Evolutionary conservation across 2,888 invertebrate genomes (phyloP), one percentile per base, ranked within the genome.

Genomic region (Ectemnius continuus): DNA sequence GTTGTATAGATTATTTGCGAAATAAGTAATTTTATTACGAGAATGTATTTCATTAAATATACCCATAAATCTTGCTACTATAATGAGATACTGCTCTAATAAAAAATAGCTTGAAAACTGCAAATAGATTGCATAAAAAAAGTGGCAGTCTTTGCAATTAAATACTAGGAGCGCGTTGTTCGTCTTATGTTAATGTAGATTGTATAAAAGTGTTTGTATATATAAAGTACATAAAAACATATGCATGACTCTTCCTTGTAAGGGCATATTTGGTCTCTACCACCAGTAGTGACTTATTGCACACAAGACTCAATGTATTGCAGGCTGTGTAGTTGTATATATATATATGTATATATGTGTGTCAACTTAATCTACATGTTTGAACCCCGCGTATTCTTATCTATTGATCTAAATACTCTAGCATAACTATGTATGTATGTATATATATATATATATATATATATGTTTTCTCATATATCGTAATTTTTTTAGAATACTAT

Each of bases 301-400:
- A 88, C 88, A 85, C 87, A 81, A 85, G 74, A 82, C 78, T 87
- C 78, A 76, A 84, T 80, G 67, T 85, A 83, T 82, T 81, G 83
- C 84, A 84, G 83, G 75, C 84, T 84, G 86, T 79, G 79, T 78
- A 76, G 36, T 6, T 36, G 36, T 36, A 11, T 36, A 11, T 36
- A 36, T 36, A 36, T 36, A 36, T 36, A 36, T 36, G 11, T 36
- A 36, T 36, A 36, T 36, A 11, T 36, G 11, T 59, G 26, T 74
- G 62, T 63, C 66, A 71, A 76, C 76, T 85, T 76, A 82, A 64
- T 56, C 71, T 80, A 84, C 28, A 73, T 8, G 63, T 78, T 70
- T 62, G 48, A 76, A 63, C 57, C 57, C 62, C 61, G 56, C 71
- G n/a, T n/a, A 68, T 72, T 64, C 64, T 81, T 78, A 84, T 62